A percentile compares a stretch with the other conserved stretches of the same genome.
Conservation (phyloP, 2,797 vertebrate genomes). For the Craterocephalus amniculus region DNA sequence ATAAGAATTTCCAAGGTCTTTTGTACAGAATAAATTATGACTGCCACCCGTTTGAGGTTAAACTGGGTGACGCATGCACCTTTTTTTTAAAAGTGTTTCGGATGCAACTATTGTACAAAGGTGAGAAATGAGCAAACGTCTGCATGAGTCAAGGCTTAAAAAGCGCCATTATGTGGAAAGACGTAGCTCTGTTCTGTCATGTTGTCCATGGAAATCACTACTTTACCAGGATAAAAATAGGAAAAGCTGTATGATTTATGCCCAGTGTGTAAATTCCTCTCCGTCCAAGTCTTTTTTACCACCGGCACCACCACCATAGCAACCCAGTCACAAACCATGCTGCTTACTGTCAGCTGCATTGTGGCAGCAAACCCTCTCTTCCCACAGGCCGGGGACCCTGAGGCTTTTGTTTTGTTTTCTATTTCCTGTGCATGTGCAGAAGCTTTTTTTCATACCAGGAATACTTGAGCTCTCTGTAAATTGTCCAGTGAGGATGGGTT, state of each 20-base stretch:
- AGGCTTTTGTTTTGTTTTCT: slow-evolving; percentile 56
- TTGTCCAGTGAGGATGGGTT: slow-evolving; percentile 36
- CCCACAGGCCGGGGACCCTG: slow-evolving; percentile 54
- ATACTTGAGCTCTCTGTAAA: slow-evolving; percentile 27
- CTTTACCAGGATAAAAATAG: slow-evolving; percentile 25
- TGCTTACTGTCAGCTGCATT: slow-evolving; percentile 52
- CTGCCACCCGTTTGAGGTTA: slow-evolving; percentile 22
- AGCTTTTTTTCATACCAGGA: slow-evolving; percentile 21
- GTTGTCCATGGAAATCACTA: slow-evolving; percentile 20
- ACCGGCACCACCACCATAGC: slow-evolving; percentile 9
- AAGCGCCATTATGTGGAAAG: slow-evolving; percentile 49
- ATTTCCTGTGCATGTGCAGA: slow-evolving; percentile 51
- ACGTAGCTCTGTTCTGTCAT: slow-evolving; percentile 12
- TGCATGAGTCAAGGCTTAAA: slow-evolving; percentile 47
- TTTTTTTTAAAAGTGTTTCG: slow-evolving; percentile 20
- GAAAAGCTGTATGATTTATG: slow-evolving; percentile 33
- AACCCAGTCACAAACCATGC: slow-evolving; percentile 23
- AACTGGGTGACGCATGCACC: slow-evolving; percentile 17
- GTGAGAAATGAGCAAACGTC: slow-evolving; percentile 40
- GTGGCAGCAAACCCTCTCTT: slow-evolving; percentile 61
- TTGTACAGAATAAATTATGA: neutral
- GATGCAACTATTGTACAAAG: slow-evolving; percentile 40
- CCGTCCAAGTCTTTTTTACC: slow-evolving; percentile 35
- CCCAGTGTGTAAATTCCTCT: slow-evolving; percentile 58
- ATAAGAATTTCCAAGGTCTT: slow-evolving; percentile 7